These are phyloP conservation scores for Spheniscus humboldti DNA, from an alignment of 2,797 vertebrate genomes.

Conservation along the genomic window DNA sequence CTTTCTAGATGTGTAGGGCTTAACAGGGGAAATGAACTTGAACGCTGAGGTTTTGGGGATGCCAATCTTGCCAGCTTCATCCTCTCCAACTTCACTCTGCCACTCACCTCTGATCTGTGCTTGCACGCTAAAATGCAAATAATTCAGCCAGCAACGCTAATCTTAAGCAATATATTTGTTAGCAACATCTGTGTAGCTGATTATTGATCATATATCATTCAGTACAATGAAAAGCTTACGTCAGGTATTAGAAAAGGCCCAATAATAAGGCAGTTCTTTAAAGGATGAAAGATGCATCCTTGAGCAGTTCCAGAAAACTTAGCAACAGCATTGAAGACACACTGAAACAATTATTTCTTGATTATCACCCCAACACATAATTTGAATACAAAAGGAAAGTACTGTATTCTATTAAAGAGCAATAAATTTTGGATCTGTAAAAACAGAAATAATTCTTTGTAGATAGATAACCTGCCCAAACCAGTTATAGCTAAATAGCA, in stretches of 20 bases:
- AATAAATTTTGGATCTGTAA: background rate
- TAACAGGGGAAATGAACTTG: background rate
- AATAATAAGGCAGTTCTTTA: background rate
- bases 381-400: background rate
- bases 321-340: background rate
- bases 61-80: background rate
- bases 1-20: background rate
- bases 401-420: background rate
- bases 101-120: background rate
- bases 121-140: background rate
- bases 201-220: background rate
- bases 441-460: background rate
- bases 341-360: background rate
- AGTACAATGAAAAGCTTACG: background rate
- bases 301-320: background rate
- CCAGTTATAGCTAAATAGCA: background rate
- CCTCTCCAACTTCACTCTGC: background rate
- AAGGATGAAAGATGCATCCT: background rate
- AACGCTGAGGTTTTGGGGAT: background rate
- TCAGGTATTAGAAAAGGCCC: background rate
- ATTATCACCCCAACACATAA: background rate
- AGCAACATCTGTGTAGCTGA: background rate
- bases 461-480: background rate
- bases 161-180: background rate
- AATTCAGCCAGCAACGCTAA: background rate